Evolutionary conservation across 1,140 invertebrate genomes (phyloP).

Genomic region (Nephotettix cincticeps): DNA sequence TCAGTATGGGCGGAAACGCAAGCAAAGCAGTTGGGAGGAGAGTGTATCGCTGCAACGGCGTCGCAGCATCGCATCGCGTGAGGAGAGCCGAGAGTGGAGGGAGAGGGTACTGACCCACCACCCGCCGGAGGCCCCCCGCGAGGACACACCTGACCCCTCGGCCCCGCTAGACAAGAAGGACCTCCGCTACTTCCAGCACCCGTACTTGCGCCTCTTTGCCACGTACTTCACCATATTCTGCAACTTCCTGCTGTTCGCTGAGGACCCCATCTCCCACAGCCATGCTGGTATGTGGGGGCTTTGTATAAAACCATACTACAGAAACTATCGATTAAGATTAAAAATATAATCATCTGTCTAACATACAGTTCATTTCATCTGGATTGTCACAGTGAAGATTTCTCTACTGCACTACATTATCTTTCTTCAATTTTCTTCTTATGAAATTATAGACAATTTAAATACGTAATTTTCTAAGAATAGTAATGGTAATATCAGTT

Average conservation of each 20-base stretch:
- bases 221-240: conserved; percentile 58
- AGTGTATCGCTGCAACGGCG: conserved; percentile 37
- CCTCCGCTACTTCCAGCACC: conserved; percentile 57
- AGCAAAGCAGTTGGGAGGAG: conserved; percentile 37
- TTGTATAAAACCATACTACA: too few relatives aligned
- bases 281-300: conserved; percentile 37
- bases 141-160: conserved; percentile 19
- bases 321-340: too few relatives aligned
- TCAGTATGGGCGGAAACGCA: conserved; percentile 14
- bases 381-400: too few relatives aligned
- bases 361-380: too few relatives aligned
- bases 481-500: too few relatives aligned
- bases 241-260: conserved; percentile 59
- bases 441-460: too few relatives aligned
- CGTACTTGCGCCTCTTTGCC: conserved; percentile 53
- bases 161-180: conserved; percentile 49
- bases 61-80: conserved; percentile 31
- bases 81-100: conserved; percentile 22
- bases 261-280: conserved; percentile 60
- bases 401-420: too few relatives aligned
- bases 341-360: too few relatives aligned
- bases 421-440: too few relatives aligned
- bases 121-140: conserved; percentile 38
- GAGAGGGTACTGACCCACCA: conserved; percentile 27
- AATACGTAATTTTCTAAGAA: too few relatives aligned